Base-by-base conservation (phyloP, 2,797 vertebrate genomes). In the Fundulus diaphanus region DNA sequence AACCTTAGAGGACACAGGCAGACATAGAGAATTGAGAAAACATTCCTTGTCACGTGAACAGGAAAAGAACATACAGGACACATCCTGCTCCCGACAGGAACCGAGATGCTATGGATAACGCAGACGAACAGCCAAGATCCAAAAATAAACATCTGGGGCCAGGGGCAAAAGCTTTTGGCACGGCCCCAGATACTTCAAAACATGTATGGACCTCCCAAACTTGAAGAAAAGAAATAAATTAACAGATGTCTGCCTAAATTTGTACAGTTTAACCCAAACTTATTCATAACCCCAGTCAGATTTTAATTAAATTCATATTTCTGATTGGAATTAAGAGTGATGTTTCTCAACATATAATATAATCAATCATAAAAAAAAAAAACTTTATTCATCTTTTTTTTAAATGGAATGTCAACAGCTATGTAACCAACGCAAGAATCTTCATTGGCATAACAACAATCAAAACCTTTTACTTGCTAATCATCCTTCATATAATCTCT, bases 141-240 rank as follows among this genome's bases (percentile, higher is more conserved):
- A 67, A 72, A 77, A 72, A 77, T 27, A 51, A 70, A 42, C 44
- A 57, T 35, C 22, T 71, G 35, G 57, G 48, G 11, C 24, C 7
- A 44, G 59, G 3, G 31, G 68, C n/a, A 18, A 22, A 37, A 65
- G 22, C 68, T 18, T 35, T 12, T 16, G 51, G 16, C 6, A 70
- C 8, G 16, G n/a, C 35, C 20, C 33, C 51, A 56, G 2, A 15
- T 57, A 48, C 13, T 31, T 3, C 31, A 8, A 61, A 29, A 44
- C 15, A 20, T 31, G 8, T n/a, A 40, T 9, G 31, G 4, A 33
- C 5, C 44, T 54, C 20, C 16, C 33, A 29, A 68, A 35, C 22
- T 35, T 31, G 22, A 29, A 7, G 3, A 13, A 18, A 9, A 7
- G 37, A 22, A 35, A 51, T 52, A 33, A n/a, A n/a, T n/a, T n/a